These are phyloP conservation scores for Chrysopilus asiliformis DNA, from an alignment of 2,888 invertebrate genomes.

Conservation along the genomic window DNA sequence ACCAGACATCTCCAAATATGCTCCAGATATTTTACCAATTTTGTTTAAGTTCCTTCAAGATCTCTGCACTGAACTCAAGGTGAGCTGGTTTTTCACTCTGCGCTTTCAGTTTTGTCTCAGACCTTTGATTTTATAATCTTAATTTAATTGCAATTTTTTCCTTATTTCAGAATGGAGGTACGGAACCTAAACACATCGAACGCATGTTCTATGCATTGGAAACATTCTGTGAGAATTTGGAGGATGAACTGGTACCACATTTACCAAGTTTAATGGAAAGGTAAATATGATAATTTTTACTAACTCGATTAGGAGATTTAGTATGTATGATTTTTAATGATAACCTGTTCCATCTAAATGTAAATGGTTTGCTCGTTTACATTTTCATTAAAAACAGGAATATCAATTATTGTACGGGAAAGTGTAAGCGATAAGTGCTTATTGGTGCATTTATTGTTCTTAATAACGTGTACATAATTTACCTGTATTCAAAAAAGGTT, in stretches of 20 bases:
- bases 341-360: slow-evolving; percentile 7
- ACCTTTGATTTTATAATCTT: slow-evolving; percentile 2
- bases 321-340: background rate
- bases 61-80: slow-evolving; percentile 41
- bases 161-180: slow-evolving; percentile 34
- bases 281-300: slow-evolving; percentile 16
- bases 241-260: slow-evolving; percentile 56
- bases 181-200: slow-evolving; percentile 49
- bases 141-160: slow-evolving; percentile 1
- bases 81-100: too few species aligned
- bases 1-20: slow-evolving; percentile 63
- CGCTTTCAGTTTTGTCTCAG: too few species aligned
- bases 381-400: slow-evolving; percentile 8
- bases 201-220: slow-evolving; percentile 69
- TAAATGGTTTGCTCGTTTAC: background rate
- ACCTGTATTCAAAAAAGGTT: too few species aligned
- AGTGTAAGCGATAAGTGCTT: too few species aligned
- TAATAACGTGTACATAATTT: too few species aligned
- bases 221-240: slow-evolving; percentile 65
- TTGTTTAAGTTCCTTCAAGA: slow-evolving; percentile 56
- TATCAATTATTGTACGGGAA: slow-evolving; percentile 5
- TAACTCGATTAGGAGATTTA: too few species aligned
- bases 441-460: too few species aligned
- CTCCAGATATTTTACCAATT: slow-evolving; percentile 56
- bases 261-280: slow-evolving; percentile 58